Base-by-base conservation (phyloP, 2,797 vertebrate species). In the Podargus strigoides region DNA sequence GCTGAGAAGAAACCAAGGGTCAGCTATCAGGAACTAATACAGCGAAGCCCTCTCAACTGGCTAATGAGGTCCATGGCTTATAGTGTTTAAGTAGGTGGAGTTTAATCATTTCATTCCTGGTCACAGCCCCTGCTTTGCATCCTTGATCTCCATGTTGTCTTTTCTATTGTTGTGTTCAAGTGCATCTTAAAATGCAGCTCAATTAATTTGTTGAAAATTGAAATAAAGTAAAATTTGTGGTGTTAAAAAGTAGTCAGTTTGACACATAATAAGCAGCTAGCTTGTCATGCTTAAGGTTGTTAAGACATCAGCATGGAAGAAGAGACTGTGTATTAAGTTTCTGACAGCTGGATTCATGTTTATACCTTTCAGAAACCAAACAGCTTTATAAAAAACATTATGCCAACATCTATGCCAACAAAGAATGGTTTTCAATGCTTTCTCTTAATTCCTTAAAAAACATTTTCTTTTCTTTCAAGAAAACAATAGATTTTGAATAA, bases 301-400 rank as follows among this genome's bases (percentile, higher is more conserved):
- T 86, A 89, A 93, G 82, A 79, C 46, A 87, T 92, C 87, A 41
- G 5, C 14, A 4, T 67, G 66, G 46, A 91, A 89, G 67, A 93
- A 81, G 62, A 91, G 36, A 69, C 28, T 84, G 64, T 64, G 34
- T 69, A 49, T 89, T 87, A 92, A 46, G 44, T 93, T 95, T 93
- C 85, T 95, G 94, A 95, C 87, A 90, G 69, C 50, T 84, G 79
- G 69, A 91, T 91, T 94, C 70, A 46, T 89, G 68, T 95, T 96
- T 96, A 79, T 73, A 90, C 67, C 50, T 86, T 96, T 91, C 70
- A 76, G 73, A 93, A 96, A 88, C n/a, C 12, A 37, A 92, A 75
- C 66, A 74, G 77, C 59, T 95, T 93, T 93, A 94, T 84, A 84
- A 82, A 89, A 93, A 91, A 70, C 66, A 58, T 91, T 75, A 67